Evolutionary conservation across 2,888 invertebrate genomes (phyloP), one percentile per base, ranked within the genome.

Genomic region (Acronicta psi): DNA sequence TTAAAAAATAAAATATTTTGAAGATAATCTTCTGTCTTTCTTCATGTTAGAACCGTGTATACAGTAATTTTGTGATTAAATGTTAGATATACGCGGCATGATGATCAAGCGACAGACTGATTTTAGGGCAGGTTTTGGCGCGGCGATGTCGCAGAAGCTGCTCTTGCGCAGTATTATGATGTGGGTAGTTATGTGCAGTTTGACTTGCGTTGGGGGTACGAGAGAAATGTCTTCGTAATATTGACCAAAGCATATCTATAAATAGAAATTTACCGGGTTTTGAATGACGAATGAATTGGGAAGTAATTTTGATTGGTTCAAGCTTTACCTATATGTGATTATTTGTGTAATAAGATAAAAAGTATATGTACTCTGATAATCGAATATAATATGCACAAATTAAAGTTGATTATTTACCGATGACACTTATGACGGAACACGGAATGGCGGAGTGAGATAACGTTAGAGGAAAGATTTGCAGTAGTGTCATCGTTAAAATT

Each of bases 21-120:
- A 89, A 86, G 70, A 86, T 84, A 81, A 34, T 88, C 85, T 87
- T 83, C 63, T 82, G 49, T 68, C 69, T 72, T 72, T 86, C 88
- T 89, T 83, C 84, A 80, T 88, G 88, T 92, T 92, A 90, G 91
- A 87, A 90, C 85, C 82, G 82, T 90, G 89, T 93, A 88, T 88
- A 89, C 89, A 89, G 87, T 83, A 88, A 88, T 84, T 90, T 87
- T 91, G 91, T 92, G 89, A 90, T 92, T 88, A 85, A 79, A 87
- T 87, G 81, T 85, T 87, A 88, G 87, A 80, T 77, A 78, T 73
- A 84, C 76, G 86, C 82, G 86, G 87, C 84, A 85, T 82, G 87
- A 80, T 81, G 84, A 82, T 69, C 81, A 81, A 79, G 71, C 69
- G 83, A 85, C 91, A 88, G 93, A 92, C 93, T 92, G 92, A 92